A percentile compares a stretch with the other conserved stretches of the same genome.
Evolutionary conservation across 2,797 vertebrate species (phyloP).

Genomic region (Peromyscus melanophrys): DNA sequence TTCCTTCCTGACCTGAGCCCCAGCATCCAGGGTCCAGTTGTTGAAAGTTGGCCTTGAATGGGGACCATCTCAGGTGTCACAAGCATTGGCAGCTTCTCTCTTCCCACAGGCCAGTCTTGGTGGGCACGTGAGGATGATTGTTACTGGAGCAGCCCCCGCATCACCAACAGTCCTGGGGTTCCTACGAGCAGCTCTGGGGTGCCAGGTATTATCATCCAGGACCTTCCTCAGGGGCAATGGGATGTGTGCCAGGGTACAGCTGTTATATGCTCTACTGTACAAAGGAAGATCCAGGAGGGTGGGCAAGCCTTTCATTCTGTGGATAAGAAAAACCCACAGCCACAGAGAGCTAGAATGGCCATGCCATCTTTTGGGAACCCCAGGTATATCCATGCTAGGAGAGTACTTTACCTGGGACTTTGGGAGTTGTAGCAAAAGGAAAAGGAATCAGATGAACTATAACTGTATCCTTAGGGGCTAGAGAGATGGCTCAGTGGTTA

Average conservation of each 20-base stretch:
- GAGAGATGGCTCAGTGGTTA: neutral
- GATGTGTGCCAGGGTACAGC: neutral
- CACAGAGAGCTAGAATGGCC: neutral
- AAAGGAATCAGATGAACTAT: neutral
- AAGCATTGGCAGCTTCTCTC: neutral
- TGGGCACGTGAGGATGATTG: slow-evolving; percentile 96
- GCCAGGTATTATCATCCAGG: slow-evolving; percentile 92
- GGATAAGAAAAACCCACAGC: neutral
- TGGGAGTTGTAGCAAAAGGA: neutral
- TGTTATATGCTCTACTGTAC: neutral
- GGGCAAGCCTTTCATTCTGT: slow-evolving; percentile 5
- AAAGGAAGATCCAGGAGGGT: neutral
- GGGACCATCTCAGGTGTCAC: neutral
- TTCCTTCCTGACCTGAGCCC: neutral
- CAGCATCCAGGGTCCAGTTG: neutral
- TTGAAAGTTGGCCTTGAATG: neutral
- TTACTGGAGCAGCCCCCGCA: slow-evolving; percentile 97
- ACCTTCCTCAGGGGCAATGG: neutral
- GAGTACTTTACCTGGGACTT: neutral
- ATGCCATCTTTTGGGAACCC: neutral
- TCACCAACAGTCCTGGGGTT: slow-evolving; percentile 96
- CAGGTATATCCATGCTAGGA: neutral
- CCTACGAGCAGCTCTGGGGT: slow-evolving; percentile 96
- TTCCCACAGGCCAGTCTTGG: slow-evolving; percentile 94
- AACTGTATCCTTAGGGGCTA: neutral